phyloP scores from a whole-genome alignment of 2,113 vertebrate species.

The Bungarus multicinctus region DNA sequence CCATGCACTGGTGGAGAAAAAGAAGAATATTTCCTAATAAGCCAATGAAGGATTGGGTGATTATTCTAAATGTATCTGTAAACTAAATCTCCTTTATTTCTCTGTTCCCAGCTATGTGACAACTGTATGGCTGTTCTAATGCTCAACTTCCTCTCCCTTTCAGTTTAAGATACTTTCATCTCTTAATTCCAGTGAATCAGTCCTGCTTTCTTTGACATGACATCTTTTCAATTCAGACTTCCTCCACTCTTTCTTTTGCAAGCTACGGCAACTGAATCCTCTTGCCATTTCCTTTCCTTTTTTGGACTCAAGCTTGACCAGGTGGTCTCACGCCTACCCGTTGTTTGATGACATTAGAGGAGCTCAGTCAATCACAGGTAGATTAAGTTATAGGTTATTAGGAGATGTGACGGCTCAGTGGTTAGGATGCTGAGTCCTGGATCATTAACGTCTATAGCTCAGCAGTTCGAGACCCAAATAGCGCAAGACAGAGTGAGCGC shows the following conservation, averaged over 20 bases:
- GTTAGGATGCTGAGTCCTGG: neutral
- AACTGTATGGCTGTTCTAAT: neutral
- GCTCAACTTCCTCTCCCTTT: neutral
- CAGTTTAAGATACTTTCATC: neutral
- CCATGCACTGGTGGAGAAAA: neutral
- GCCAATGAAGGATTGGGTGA: neutral
- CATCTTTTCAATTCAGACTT: neutral
- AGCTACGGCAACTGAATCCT: neutral
- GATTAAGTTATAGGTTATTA: neutral
- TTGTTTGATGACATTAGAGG: neutral
- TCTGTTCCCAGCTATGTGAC: neutral
- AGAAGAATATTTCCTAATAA: neutral
- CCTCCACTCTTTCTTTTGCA: neutral
- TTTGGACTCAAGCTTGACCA: neutral
- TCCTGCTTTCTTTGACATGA: neutral
- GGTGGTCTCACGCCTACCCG: neutral
- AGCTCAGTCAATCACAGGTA: neutral
- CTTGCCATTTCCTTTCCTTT: neutral
- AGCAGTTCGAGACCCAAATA: neutral
- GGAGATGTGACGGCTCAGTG: neutral
- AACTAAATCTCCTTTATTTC: neutral
- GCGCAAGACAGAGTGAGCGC: neutral
- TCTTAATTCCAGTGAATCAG: neutral
- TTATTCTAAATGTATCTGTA: neutral
- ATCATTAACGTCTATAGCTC: neutral